Conservation (phyloP, 2,888 invertebrate genomes). For the Meandrusa payeni region DNA sequence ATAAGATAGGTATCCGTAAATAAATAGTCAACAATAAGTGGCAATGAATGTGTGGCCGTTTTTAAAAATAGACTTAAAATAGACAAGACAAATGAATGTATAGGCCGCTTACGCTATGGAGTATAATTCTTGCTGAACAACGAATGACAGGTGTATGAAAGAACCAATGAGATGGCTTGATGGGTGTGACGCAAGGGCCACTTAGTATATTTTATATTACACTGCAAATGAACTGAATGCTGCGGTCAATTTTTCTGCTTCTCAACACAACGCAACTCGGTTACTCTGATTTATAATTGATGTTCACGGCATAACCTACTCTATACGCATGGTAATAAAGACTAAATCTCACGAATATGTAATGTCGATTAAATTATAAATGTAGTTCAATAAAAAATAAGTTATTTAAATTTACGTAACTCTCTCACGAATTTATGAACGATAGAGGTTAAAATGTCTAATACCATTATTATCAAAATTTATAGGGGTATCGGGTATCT, state of each 20-base stretch:
- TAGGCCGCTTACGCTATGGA: too few species aligned
- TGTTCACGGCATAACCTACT: neutral
- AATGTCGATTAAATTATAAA: too few species aligned
- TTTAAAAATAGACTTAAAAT: conserved; percentile 20
- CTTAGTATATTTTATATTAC: conserved; percentile 34
- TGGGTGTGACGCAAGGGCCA: conserved; percentile 44
- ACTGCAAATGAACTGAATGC: conserved; percentile 31
- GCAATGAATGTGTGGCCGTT: too few species aligned
- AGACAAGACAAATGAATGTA: conserved; percentile 12
- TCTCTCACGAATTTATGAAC: too few species aligned
- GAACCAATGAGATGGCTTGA: conserved; percentile 31
- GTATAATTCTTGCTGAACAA: conserved; percentile 25
- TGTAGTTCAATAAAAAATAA: too few species aligned
- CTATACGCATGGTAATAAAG: neutral
- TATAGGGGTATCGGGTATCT: too few species aligned
- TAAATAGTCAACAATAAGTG: too few species aligned
- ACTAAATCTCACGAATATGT: too few species aligned
- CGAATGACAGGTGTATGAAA: conserved; percentile 48
- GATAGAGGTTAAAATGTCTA: too few species aligned
- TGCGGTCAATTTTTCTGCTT: conserved; percentile 18
- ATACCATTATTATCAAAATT: too few species aligned
- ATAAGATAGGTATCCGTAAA: too few species aligned
- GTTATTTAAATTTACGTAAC: too few species aligned
- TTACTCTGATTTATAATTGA: conserved; percentile 5
- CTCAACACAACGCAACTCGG: conserved; percentile 8